These are phyloP conservation scores for Whitmania pigra DNA, from an alignment of 1,140 invertebrate genomes.

Conservation along the genomic window DNA sequence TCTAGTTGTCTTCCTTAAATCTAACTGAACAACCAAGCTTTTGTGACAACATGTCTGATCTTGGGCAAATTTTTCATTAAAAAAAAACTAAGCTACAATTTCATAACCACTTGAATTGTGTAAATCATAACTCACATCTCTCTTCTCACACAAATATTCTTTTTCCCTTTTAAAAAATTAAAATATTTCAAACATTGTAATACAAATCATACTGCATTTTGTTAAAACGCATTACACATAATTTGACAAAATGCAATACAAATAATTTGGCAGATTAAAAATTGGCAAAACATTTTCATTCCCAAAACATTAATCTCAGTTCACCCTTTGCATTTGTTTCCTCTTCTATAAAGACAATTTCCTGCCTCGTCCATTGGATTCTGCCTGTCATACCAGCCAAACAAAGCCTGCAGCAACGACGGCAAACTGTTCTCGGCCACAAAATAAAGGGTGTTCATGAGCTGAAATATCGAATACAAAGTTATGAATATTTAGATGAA, in stretches of 20 bases:
- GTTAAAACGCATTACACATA: no score
- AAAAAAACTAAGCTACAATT: no score
- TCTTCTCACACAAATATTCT: constrained; percentile 34
- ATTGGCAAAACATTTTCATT: no score
- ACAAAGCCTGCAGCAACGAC: constrained; percentile 77
- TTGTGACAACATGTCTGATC: neutral
- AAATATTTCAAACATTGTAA: constrained; percentile 1
- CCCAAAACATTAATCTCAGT: constrained; percentile 1
- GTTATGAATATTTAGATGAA: no score
- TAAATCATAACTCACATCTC: constrained; percentile 34
- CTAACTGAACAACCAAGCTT: constrained; percentile 15
- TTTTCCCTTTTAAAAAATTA: constrained; percentile 30
- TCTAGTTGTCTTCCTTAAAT: no score
- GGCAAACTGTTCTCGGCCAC: constrained; percentile 94
- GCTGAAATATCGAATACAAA: constrained; percentile 31
- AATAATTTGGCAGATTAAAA: no score
- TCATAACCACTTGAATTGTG: no score
- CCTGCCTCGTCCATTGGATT: constrained; percentile 46
- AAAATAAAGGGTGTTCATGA: constrained; percentile 77
- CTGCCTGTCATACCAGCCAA: constrained; percentile 89
- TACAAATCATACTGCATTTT: no score
- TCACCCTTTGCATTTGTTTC: constrained; percentile 39
- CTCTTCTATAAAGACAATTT: constrained; percentile 28
- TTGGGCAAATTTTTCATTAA: no score
- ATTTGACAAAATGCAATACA: neutral